Evolutionary conservation across 2,888 invertebrate species (phyloP), one percentile per base, ranked within the genome.

Genomic region (Parelbella ahira): DNA sequence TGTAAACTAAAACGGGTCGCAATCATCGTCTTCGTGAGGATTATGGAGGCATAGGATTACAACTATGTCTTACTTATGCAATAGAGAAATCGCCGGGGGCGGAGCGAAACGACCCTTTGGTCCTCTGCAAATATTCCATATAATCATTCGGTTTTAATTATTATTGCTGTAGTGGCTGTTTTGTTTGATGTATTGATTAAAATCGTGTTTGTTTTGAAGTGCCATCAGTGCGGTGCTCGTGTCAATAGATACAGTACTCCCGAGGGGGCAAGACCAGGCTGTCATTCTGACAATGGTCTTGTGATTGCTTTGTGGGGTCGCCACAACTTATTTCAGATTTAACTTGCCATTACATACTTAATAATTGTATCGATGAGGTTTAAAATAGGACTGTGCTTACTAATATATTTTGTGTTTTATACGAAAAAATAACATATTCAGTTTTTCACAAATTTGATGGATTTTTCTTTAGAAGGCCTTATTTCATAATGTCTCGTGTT

Each of bases 101-200:
- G 55, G 45, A 54, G 54, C 60, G 48, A n/a, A n/a, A n/a, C 58
- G 51, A 54, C 63, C 74, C 74, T 74, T 68, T 63, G 66, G 81
- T 84, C 86, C 86, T 86, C 64, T 64, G 67, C 84, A 87, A 87
- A 86, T 87, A 87, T 86, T 77, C 77, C 68, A 74, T 72, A 78
- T 80, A 83, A 86, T 86, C 75, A 84, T 86, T 77, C 81, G 78
- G 70, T 87, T 86, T 86, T 86, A 86, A 87, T 87, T 87, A 86
- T 87, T 86, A 86, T 86, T 80, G 82, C 77, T 73, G 52, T 54
- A 75, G 78, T 73, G 77, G 77, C 68, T 67, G 75, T 81, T 79
- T 72, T 86, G 86, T 87, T 87, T 87, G 86, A 87, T 78, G 83
- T 84, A 86, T 86, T 87, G 86, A 86, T 87, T 86, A 87, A 80